These are phyloP conservation scores for Riptortus pedestris DNA, from an alignment of 1,140 invertebrate genomes.

Conservation along the genomic window DNA sequence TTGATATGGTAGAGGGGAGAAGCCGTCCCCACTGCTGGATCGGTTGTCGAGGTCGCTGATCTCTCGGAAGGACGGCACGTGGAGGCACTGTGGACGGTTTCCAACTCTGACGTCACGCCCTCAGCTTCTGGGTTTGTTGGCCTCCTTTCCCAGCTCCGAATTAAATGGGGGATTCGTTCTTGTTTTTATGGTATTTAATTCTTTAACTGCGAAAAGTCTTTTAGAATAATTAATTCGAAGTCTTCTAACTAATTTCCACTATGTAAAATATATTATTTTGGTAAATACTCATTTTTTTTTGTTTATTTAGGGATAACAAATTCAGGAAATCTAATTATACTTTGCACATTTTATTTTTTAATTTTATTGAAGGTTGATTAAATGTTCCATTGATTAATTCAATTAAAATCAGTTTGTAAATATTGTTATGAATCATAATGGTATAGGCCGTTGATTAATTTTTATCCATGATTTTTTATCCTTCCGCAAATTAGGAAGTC, in stretches of 20 bases:
- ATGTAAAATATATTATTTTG: too few species aligned
- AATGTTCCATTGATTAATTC: too few species aligned
- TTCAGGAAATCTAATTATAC: neutral
- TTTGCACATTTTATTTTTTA: too few species aligned
- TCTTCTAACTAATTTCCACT: neutral
- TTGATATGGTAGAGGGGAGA: neutral
- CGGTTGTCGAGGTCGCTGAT: conserved; percentile 30
- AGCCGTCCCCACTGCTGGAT: conserved; percentile 25
- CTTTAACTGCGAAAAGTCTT: too few species aligned
- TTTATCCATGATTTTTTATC: too few species aligned
- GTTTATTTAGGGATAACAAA: neutral
- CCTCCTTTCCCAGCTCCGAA: neutral
- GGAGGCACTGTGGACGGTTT: conserved; percentile 23
- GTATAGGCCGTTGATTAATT: too few species aligned
- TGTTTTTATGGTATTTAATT: neutral
- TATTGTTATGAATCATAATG: too few species aligned
- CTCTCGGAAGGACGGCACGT: conserved; percentile 16
- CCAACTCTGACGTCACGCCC: conserved; percentile 21
- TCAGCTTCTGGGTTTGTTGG: neutral
- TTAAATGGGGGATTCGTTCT: neutral
- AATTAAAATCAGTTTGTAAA: too few species aligned
- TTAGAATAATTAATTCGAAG: neutral
- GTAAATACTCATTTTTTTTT: neutral
- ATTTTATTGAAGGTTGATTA: too few species aligned
- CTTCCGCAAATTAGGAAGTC: too few species aligned